phyloP scores from a whole-genome alignment of 2,888 invertebrate genomes.

The Cenopis cana region DNA sequence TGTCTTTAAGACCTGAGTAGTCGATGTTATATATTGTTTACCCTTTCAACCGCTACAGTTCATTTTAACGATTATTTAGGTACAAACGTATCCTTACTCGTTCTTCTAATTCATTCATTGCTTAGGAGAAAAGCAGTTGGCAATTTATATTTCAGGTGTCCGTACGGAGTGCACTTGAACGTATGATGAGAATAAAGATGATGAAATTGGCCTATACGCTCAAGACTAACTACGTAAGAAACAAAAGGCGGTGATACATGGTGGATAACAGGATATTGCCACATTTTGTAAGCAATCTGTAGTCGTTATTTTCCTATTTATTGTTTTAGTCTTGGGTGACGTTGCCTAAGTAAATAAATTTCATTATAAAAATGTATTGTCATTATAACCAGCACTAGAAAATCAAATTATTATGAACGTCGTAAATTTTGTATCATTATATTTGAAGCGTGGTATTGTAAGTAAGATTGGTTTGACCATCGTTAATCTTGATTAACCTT shows the following conservation, averaged over 20 bases:
- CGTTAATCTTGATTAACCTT: too few relatives aligned
- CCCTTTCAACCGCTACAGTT: constrained; percentile 20
- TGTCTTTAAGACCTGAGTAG: constrained; percentile 50
- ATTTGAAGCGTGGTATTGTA: too few relatives aligned
- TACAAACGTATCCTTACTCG: neutral
- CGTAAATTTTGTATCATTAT: neutral
- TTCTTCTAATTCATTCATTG: neutral
- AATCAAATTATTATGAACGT: neutral
- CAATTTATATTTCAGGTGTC: neutral
- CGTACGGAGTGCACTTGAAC: neutral
- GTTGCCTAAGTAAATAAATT: neutral
- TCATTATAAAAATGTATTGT: too few relatives aligned
- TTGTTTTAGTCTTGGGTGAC: neutral
- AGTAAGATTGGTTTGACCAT: too few relatives aligned
- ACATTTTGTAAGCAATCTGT: neutral
- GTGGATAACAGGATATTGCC: too few relatives aligned
- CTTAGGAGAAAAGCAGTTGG: neutral
- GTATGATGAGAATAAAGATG: neutral
- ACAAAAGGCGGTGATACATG: neutral
- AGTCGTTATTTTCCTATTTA: neutral
- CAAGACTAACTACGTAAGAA: neutral
- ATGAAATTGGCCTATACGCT: neutral
- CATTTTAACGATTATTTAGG: neutral
- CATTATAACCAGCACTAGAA: neutral
- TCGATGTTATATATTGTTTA: constrained; percentile 20